These are phyloP conservation scores for Caenorhabditis brenneri DNA, from an alignment of 1,140 invertebrate species.

Conservation along the genomic window DNA sequence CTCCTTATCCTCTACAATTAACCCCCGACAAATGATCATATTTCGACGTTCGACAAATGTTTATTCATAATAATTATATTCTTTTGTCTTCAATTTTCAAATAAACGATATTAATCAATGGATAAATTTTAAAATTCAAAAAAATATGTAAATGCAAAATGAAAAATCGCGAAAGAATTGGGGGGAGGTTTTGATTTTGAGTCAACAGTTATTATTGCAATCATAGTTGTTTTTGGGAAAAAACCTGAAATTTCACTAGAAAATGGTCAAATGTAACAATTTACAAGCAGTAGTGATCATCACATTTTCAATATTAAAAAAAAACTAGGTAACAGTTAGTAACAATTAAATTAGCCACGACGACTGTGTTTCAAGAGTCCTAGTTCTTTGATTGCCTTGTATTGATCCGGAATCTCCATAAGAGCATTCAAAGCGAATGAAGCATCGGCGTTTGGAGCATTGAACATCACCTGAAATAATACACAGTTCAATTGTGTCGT, in stretches of 20 bases:
- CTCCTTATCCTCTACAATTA: conserved; percentile 18
- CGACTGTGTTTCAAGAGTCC: conserved; percentile 67
- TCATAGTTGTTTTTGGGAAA: neutral
- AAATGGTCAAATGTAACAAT: conserved; percentile 14
- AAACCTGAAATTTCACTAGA: neutral
- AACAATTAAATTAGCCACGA: conserved; percentile 53
- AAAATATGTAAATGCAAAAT: neutral
- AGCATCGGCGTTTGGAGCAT: conserved; percentile 73
- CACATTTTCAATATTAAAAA: conserved; percentile 19
- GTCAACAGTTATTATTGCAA: neutral
- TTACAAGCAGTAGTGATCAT: neutral
- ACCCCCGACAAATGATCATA: neutral
- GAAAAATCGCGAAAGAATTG: conserved; percentile 41
- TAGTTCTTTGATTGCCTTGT: conserved; percentile 73
- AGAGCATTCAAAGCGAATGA: conserved; percentile 73
- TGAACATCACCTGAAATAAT: conserved; percentile 69
- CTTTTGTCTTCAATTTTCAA: neutral
- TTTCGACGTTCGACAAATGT: conserved; percentile 24
- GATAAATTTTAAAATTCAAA: neutral
- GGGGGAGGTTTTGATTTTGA: neutral
- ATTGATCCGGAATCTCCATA: conserved; percentile 75
- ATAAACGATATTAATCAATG: neutral
- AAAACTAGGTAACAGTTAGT: conserved; percentile 5
- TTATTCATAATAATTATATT: conserved; percentile 36
- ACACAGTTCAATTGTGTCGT: neutral